Evolutionary conservation across 2,113 vertebrate genomes (phyloP), one percentile per base, ranked within the genome.

Genomic region (Prolemur simus): DNA sequence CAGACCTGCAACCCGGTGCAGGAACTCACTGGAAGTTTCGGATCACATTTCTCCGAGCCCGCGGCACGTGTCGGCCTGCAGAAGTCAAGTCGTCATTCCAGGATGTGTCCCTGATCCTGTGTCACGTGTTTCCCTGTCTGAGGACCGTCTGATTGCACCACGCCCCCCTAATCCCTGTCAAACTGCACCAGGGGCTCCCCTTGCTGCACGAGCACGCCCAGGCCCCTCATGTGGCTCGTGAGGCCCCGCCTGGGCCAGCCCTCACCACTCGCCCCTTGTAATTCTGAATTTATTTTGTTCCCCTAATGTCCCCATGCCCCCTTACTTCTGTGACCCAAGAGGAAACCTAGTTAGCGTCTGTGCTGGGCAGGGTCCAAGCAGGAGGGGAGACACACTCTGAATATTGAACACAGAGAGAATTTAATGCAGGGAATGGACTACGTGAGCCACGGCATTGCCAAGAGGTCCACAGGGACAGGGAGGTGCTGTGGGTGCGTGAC

Each of bases 161-260:
- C 1, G 3, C 77, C 8, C 56, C 68, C 54, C 6, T 21, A 29
- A 11, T n/a, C 52, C 42, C 23, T 52, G 58, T 21, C 14, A 29
- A 7, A 23, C 15, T 5, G 2, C 18, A 8, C 34, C 68, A 12
- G 68, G 17, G 45, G 5, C 49, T 9, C 63, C 20, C 34, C 0
- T 13, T 1, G 1, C n/a, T 0, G 78, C 56, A n/a, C 8, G 68
- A 3, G 29, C 8, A 5, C 5, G 34, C 34, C 49, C 39, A 2
- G 3, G 2, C 15, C 27, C 49, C 27, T 74, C 18, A 1, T 0
- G 0, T 4, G 47, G 64, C 8, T 14, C 9, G 0, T 0, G 0
- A 47, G 60, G 58, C 71, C 47, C 56, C 9, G 13, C 2, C 52
- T n/a, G 73, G 2, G 6, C 42, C 1, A 60, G 82, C 60, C 39